Conservation (phyloP, 2,797 vertebrate species). For the Champsocephalus esox region DNA sequence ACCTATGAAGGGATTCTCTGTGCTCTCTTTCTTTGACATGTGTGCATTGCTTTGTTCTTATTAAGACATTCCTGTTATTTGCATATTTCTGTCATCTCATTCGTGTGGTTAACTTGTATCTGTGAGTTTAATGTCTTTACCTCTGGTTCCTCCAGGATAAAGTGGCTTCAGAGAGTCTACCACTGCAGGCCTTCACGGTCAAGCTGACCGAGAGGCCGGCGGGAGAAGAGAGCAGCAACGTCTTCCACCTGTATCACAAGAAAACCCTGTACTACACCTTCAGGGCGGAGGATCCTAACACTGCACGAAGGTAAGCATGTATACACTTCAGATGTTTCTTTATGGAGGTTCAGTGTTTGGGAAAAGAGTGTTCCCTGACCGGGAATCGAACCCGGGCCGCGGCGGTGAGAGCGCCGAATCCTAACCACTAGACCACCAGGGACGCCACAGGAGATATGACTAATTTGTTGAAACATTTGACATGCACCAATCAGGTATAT, state of each 20-base stretch:
- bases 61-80: conserved; percentile 2
- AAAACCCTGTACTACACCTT: conserved; percentile 96
- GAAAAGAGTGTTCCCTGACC: conserved; percentile 60
- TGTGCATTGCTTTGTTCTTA: conserved; percentile 26
- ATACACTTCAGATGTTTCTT: not conserved
- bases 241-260: conserved; percentile 98
- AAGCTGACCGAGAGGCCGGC: conserved; percentile 89
- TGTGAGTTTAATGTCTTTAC: conserved; percentile 8
- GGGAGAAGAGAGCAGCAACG: conserved; percentile 83
- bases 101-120: not conserved
- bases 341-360: rapidly evolving
- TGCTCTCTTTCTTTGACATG: conserved; percentile 64
- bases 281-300: conserved; percentile 90
- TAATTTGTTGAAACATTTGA: no score
- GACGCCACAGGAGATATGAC: not conserved
- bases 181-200: conserved; percentile 94
- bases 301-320: conserved; percentile 77
- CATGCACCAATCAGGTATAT: no score
- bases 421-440: conserved; percentile 61
- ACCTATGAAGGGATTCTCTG: conserved; percentile 72
- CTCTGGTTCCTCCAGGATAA: conserved; percentile 87
- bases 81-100: not conserved
- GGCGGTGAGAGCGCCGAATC: conserved; percentile 83
- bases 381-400: conserved; percentile 78
- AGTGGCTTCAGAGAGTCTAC: conserved; percentile 93